Evolutionary conservation across 2,888 invertebrate species (phyloP).

Genomic region (Diabrotica balteata): DNA sequence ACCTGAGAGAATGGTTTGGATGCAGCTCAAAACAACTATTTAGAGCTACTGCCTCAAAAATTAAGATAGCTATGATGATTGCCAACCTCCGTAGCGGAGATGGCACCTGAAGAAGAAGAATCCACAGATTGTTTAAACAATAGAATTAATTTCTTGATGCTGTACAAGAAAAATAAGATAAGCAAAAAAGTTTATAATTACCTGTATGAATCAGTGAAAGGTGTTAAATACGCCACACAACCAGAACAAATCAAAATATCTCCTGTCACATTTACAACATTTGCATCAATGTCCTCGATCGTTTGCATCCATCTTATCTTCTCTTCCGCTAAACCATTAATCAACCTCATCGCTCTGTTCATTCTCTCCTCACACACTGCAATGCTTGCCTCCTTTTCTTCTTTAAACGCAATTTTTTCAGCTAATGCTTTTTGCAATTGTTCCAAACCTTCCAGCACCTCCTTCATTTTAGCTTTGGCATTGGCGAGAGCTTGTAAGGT

Average conservation of each 20-base stretch:
- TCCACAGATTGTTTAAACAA: too few species aligned
- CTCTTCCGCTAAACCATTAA: slow-evolving; percentile 50
- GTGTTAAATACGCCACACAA: slow-evolving; percentile 82
- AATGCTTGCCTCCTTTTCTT: slow-evolving; percentile 76
- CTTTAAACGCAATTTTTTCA: slow-evolving; percentile 75
- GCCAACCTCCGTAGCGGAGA: too few species aligned
- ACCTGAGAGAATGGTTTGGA: too few species aligned
- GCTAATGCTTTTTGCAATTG: slow-evolving; percentile 72
- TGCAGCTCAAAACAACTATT: too few species aligned
- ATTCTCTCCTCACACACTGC: slow-evolving; percentile 79
- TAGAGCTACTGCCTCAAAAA: too few species aligned
- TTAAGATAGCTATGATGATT: too few species aligned
- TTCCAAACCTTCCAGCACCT: slow-evolving; percentile 71
- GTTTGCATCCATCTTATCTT: slow-evolving; percentile 72
- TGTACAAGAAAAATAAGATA: too few species aligned
- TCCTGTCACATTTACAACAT: slow-evolving; percentile 70
- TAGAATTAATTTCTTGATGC: too few species aligned
- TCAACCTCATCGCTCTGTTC: slow-evolving; percentile 75
- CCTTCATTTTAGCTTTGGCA: slow-evolving; percentile 81
- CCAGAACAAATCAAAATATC: slow-evolving; percentile 75
- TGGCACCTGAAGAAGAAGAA: too few species aligned
- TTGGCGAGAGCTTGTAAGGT: slow-evolving; percentile 72
- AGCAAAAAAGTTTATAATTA: background rate
- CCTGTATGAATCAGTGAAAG: slow-evolving; percentile 69
- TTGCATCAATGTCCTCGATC: slow-evolving; percentile 66